Base-by-base conservation (phyloP, 2,888 invertebrate species). In the Heliconius charithonia region DNA sequence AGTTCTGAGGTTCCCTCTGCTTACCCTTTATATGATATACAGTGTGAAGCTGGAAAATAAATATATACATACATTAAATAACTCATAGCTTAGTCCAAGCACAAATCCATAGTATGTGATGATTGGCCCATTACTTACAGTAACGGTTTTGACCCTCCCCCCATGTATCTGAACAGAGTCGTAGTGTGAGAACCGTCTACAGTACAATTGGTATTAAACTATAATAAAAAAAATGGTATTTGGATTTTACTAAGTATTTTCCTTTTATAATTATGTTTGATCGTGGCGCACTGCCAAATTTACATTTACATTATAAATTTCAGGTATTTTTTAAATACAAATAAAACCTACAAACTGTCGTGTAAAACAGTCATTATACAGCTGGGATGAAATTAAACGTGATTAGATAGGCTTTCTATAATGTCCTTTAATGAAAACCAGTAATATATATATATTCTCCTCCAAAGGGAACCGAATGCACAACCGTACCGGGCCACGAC, bases 61-160 rank as follows among this genome's bases (percentile, higher is more conserved):
- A 67, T n/a, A 67, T 6, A 41, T 37, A 66, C 32, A 22, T 13
- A 59, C 27, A 67, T 59, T 25, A 32, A 51, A 59, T 22, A 77
- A 27, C 75, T 81, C 69, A 27, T 75, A 67, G 25, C 66, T 81
- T 79, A 51, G n/a, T 3, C 82, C 83, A 76, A 67, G 45, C 75
- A 63, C 72, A 71, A 81, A 78, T 69, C 80, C 79, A 82, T 82
- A 76, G 81, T 79, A 81, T 73, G 83, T 82, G 84, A 81, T 84
- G 85, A 86, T 86, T 85, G 85, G 83, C 81, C 81, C 82, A 83
- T 84, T 85, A 84, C 83, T 85, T 84, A 84, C 84, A 65, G 77
- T 81, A 79, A 77, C 77, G 80, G 82, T 80, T 80, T 76, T 79
- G 78, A 81, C 78, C 82, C 75, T 76, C 78, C 80, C 80, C 74